phyloP scores from a whole-genome alignment of 2,888 invertebrate species.

The Dascillus cervinus region DNA sequence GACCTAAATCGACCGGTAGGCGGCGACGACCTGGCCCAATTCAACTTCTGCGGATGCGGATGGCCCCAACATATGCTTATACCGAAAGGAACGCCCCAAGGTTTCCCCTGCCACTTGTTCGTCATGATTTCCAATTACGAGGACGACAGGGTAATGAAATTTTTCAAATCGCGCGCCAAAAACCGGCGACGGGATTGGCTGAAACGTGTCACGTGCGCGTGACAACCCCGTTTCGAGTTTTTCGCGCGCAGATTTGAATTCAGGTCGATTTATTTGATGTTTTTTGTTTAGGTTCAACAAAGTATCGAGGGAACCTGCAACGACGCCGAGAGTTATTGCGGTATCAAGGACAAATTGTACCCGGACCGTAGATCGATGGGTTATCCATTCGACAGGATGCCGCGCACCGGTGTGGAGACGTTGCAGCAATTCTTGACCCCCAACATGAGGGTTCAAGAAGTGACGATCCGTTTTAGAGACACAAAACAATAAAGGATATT shows the following conservation, averaged over 20 bases:
- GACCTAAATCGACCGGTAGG: constrained; percentile 54
- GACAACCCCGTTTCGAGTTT: too few relatives aligned
- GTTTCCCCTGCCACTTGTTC: constrained; percentile 62
- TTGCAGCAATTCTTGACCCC: constrained; percentile 57
- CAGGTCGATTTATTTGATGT: background rate
- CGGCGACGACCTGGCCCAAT: constrained; percentile 47
- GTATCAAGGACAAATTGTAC: constrained; percentile 63
- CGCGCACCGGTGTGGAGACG: constrained; percentile 45
- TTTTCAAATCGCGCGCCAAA: background rate
- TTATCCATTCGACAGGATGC: constrained; percentile 65
- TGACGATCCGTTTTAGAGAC: constrained; percentile 48
- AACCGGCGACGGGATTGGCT: background rate
- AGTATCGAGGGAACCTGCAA: constrained; percentile 50
- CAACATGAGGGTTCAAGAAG: constrained; percentile 58
- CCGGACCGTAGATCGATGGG: constrained; percentile 76
- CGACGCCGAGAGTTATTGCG: constrained; percentile 68
- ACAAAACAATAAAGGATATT: too few relatives aligned
- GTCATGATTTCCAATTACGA: constrained; percentile 70
- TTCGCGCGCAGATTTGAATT: constrained; percentile 4
- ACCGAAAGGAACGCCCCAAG: constrained; percentile 61
- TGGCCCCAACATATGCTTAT: constrained; percentile 80
- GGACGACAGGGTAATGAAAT: constrained; percentile 52
- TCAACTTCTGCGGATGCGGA: constrained; percentile 82
- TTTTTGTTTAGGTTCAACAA: constrained; percentile 41
- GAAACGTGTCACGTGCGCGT: too few relatives aligned